phyloP scores from a whole-genome alignment of 2,888 invertebrate species.

The Metellina segmentata region DNA sequence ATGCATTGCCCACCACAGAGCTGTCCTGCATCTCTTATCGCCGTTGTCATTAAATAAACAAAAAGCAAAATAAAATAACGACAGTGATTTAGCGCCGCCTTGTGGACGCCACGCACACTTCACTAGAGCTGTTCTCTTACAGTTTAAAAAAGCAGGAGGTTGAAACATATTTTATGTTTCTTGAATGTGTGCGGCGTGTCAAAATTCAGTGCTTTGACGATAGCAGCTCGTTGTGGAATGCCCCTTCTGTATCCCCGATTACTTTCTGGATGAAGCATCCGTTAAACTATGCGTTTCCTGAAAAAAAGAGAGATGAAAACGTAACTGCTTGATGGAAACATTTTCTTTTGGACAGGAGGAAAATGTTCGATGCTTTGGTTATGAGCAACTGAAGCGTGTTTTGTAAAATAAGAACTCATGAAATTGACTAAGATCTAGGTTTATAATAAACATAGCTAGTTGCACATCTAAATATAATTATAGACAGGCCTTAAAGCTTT shows the following conservation, averaged over 20 bases:
- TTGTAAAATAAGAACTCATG: no score
- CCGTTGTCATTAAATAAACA: conserved; percentile 40
- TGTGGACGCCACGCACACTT: conserved; percentile 56
- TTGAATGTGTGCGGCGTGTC: conserved; percentile 1
- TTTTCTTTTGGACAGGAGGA: no score
- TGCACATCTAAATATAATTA: no score
- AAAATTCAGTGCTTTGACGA: conserved; percentile 48
- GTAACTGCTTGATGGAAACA: no score
- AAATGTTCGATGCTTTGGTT: no score
- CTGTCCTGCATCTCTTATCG: conserved; percentile 62
- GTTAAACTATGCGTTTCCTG: no score
- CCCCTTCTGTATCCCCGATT: conserved; percentile 9
- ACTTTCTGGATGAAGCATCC: not conserved
- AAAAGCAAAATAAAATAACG: not conserved
- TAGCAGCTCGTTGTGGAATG: conserved; percentile 31
- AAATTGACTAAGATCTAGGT: no score
- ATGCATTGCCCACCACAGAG: conserved; percentile 47
- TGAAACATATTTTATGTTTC: conserved; percentile 1
- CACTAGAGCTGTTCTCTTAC: not conserved
- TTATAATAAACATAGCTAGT: no score
- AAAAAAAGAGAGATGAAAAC: no score
- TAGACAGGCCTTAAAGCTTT: no score
- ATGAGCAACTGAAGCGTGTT: no score
- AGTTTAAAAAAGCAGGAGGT: conserved; percentile 9
- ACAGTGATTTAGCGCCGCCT: conserved; percentile 59